Evolutionary conservation across 1,140 invertebrate species (phyloP), one percentile per base, ranked within the genome.

Genomic region (Chrysomallon squamiferum): DNA sequence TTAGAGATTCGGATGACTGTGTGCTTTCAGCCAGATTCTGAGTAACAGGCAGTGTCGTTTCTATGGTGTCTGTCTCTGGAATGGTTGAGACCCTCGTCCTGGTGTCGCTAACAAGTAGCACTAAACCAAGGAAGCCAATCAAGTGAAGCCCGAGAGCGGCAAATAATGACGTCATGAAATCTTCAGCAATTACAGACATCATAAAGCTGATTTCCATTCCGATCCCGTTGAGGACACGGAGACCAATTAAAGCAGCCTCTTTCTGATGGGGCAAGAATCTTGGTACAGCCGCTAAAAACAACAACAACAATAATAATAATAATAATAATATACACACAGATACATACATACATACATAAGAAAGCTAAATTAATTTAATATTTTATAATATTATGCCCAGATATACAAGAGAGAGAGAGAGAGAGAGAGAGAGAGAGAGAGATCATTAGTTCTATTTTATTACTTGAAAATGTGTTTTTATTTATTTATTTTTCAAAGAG

Each of bases 91-190:
- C 58, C 38, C 69, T 61, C 7, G 27, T 27, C 4, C 61, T 41
- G 20, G 67, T 29, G 18, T 72, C 70, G 32, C 67, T 65, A 0
- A 66, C 49, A 9, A 68, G 58, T 45, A 69, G 52, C 11, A 73
- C 68, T 7, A 73, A 62, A 25, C 71, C 71, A 41, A 73, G 59
- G 49, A 67, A 69, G 0, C 66, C 66, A 11, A 69, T 52, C n/a
- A 73, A 59, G 45, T 66, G 65, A 25, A 73, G 56, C 2, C 59
- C 54, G 9, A 69, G 52, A n/a, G 71, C 71, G 13, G 62, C 52
- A 38, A 69, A 73, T 33, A 73, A 41, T 27, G 66, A 69, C 56
- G 65, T 69, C 65, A 69, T 64, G 33, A 73, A 61, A 29, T 60
- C 66, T 30, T 63, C 60, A 15, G 63, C 38, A 33, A 64, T 59